A percentile compares a stretch with the other conserved stretches of the same genome.
Evolutionary conservation across 2,113 vertebrate genomes (phyloP).

Genomic region (Formicarius rufipectus): DNA sequence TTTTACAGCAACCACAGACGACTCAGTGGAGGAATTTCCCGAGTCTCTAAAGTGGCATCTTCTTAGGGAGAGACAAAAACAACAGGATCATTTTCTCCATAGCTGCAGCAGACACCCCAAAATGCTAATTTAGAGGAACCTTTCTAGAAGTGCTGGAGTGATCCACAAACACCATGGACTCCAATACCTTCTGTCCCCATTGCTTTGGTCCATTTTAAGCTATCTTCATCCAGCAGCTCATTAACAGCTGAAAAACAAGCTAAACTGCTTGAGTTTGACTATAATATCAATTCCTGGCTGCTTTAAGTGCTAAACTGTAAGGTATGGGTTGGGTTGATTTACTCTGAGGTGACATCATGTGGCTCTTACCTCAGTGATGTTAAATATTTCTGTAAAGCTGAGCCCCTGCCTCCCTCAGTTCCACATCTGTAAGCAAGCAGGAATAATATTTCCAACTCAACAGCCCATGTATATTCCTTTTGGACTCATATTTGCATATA

Average conservation of each 20-base stretch:
- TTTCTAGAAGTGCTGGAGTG: background rate
- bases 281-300: constrained; percentile 37
- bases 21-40: background rate
- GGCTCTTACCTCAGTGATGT: background rate
- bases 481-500: background rate
- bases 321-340: background rate
- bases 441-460: background rate
- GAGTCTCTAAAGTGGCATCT: background rate
- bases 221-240: background rate
- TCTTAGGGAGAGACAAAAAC: background rate
- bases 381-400: background rate
- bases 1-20: background rate
- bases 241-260: background rate
- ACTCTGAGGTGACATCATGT: background rate
- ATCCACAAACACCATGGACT: background rate
- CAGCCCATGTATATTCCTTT: background rate
- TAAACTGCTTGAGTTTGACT: constrained; percentile 34
- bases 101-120: background rate
- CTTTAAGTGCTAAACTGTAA: constrained; percentile 42
- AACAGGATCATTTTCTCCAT: background rate
- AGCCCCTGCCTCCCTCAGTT: background rate
- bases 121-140: background rate
- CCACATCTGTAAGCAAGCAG: background rate
- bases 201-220: background rate
- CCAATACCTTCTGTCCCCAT: background rate